A percentile compares a stretch with the other conserved stretches of the same genome.
Evolutionary conservation across 2,113 vertebrate species (phyloP).

Genomic region (Zingel zingel): DNA sequence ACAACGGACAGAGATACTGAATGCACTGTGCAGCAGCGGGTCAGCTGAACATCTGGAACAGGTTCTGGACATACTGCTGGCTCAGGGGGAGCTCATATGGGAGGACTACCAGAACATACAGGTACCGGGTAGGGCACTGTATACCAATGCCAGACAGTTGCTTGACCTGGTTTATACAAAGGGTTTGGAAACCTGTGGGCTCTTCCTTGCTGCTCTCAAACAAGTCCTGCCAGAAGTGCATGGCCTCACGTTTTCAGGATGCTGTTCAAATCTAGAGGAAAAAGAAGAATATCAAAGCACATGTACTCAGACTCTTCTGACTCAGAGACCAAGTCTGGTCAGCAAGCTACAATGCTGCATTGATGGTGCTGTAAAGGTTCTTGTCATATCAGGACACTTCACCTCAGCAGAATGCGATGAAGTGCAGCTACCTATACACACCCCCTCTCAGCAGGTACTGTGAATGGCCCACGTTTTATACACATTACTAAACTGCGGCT

Average conservation of each 20-base stretch:
- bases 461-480: neutral
- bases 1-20: slow-evolving; percentile 83
- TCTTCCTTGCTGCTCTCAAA: slow-evolving; percentile 76
- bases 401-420: slow-evolving; percentile 83
- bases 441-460: slow-evolving; percentile 87
- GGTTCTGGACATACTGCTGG: slow-evolving; percentile 86
- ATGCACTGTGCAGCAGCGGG: slow-evolving; percentile 81
- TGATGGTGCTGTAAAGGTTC: slow-evolving; percentile 74
- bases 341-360: slow-evolving; percentile 77
- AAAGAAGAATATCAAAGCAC: slow-evolving; percentile 35
- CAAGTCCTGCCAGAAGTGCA: slow-evolving; percentile 75
- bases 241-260: slow-evolving; percentile 48
- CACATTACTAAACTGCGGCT: neutral
- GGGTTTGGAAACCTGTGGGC: slow-evolving; percentile 78
- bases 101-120: slow-evolving; percentile 87
- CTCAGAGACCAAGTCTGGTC: slow-evolving; percentile 82
- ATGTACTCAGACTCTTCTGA: slow-evolving; percentile 71
- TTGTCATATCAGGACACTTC: slow-evolving; percentile 76
- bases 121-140: slow-evolving; percentile 76
- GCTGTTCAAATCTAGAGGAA: neutral
- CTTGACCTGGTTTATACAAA: slow-evolving; percentile 86
- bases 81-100: slow-evolving; percentile 83
- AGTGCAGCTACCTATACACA: slow-evolving; percentile 84
- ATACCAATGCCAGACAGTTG: slow-evolving; percentile 79
- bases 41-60: slow-evolving; percentile 84